Conservation (phyloP, 2,797 vertebrate genomes). For the Sylvilagus floridanus region DNA sequence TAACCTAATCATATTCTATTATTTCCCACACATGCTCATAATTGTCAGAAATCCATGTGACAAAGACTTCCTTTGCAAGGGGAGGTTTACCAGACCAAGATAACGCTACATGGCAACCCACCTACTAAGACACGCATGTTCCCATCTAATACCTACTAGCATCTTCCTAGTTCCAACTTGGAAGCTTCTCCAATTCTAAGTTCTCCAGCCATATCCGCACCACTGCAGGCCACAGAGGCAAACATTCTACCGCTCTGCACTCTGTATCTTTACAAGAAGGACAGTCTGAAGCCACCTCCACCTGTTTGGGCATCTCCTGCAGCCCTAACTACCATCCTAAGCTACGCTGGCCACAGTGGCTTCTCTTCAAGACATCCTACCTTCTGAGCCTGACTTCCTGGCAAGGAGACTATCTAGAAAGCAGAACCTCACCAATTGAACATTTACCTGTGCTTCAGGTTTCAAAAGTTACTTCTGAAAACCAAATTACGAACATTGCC, state of each 20-base stretch:
- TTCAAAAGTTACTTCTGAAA: slow-evolving; percentile 34
- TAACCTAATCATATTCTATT: slow-evolving; percentile 32
- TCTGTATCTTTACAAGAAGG: neutral
- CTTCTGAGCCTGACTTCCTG: neutral
- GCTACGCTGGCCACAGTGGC: neutral
- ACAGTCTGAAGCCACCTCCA: neutral
- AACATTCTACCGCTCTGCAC: neutral
- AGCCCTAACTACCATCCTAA: neutral
- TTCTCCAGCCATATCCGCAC: neutral
- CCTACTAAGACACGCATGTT: slow-evolving; percentile 1
- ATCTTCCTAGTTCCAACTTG: neutral
- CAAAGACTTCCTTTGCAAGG: slow-evolving; percentile 30
- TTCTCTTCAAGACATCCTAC: neutral
- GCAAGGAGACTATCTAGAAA: neutral
- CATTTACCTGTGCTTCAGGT: neutral
- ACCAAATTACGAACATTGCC: neutral
- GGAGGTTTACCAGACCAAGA: slow-evolving; percentile 39
- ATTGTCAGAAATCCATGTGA: neutral
- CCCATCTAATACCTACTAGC: neutral
- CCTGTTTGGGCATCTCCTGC: neutral
- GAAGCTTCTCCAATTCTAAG: neutral
- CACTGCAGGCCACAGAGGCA: no score
- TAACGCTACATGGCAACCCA: neutral
- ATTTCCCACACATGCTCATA: slow-evolving; percentile 7
- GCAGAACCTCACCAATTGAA: neutral